Base-by-base conservation (phyloP, 2,888 invertebrate species). In the Drosophila gaucha region DNA sequence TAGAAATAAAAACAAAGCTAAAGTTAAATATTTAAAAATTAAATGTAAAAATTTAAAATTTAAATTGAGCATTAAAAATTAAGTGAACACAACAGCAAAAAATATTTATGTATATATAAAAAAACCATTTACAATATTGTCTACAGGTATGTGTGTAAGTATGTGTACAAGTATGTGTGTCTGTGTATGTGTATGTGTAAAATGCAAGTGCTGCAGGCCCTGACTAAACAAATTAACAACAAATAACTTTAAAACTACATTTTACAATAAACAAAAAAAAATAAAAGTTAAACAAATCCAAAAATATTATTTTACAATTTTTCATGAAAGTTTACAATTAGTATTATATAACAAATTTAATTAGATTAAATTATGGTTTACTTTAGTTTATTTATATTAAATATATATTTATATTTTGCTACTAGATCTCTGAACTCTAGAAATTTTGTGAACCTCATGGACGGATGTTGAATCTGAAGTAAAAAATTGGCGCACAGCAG, bases 391-490 rank as follows among this genome's bases (percentile, higher is more conserved):
- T 43, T 16, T 31, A 2, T 36, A 20, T 36, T 18, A n/a, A n/a
- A n/a, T 18, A 18, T 30, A 31, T 18, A 30, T 16, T 39, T 47
- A 14, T 35, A n/a, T 54, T 41, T 52, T 30, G 16, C 57, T 54
- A 63, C 22, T 49, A 43, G 46, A 54, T 64, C 72, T 50, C 36
- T 56, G 47, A 70, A 69, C 52, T 62, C 55, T 67, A 76, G 65
- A 74, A 62, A 59, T 64, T 74, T 30, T 78, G 79, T 85, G 85
- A 85, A 86, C 85, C 80, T 77, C 74, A 78, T 85, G 85, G 85
- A 85, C 85, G 85, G 85, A 85, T 85, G 79, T 85, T 79, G 43
- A 83, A 84, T 86, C 74, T 79, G 86, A 85, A 86, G 86, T 85
- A 74, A 82, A 79, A 41, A 85, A 74, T 78, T 80, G 67, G 84